Evolutionary conservation across 1,140 invertebrate species (phyloP), one percentile per base, ranked within the genome.

Genomic region (Hormaphis cornu): DNA sequence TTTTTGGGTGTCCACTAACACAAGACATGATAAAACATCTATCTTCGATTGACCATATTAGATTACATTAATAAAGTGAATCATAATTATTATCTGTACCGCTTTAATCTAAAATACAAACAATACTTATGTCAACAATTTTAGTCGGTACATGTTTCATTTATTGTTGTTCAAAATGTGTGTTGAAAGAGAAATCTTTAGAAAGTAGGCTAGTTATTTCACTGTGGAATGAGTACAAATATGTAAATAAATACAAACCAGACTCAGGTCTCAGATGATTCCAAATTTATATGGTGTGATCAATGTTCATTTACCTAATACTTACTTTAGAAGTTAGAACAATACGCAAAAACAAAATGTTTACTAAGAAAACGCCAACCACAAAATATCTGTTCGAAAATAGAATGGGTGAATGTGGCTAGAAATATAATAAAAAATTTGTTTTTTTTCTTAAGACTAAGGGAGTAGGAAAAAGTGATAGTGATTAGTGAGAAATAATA

Each of bases 1-100:
- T 66, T 50, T 66, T 66, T 33, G 28, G 61, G 20, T 50, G 18
- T 48, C 61, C 61, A 66, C 61, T 66, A 33, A 66, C 61, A 66
- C 61, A 66, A 66, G 61, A 66, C 61, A 66, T 66, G 46, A 48
- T 66, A 66, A 48, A 46, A 66, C 61, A 66, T 66, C 61, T 66
- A 66, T 66, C 12, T 20, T 50, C 42, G 3, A 66, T 50, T 66
- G 28, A 22, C 7, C 42, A 66, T 66, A 18, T 50, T 66, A 66
- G 7, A 63, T n/a, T 66, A 50, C 28, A 66, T 33, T 50, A 35
- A 66, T 48, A 35, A 66, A 33, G 44, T 33, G 14, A 30, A 46
- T 20, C 35, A 58, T 26, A 26, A n/a, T 50, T 50, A 50, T 48
- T 12, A 56, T 56, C 30, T 10, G 40, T 20, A 40, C 10, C 10